Conservation (phyloP, 2,797 vertebrate species). For the Gallirallus australis region DNA sequence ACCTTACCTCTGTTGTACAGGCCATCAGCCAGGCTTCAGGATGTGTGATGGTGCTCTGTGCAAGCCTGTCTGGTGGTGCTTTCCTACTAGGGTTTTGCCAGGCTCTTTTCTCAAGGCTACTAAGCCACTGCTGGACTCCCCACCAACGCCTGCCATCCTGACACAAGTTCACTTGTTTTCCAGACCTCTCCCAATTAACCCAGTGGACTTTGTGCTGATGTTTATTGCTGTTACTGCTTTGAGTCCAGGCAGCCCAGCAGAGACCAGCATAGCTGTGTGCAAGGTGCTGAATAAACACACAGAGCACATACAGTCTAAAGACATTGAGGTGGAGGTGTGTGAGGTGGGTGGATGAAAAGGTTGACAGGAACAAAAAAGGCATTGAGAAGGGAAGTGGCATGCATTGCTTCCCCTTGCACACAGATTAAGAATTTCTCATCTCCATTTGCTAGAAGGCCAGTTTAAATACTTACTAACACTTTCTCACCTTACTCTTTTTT, state of each 20-base stretch:
- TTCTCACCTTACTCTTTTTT: background rate
- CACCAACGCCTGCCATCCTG: background rate
- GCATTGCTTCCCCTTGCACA: background rate
- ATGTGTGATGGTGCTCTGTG: background rate
- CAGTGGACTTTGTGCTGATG: background rate
- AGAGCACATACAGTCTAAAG: background rate
- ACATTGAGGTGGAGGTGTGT: accelerated
- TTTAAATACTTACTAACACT: background rate
- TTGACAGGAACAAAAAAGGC: background rate
- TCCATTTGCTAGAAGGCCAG: background rate
- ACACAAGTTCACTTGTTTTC: background rate
- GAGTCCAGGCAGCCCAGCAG: background rate
- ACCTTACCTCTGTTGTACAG: background rate
- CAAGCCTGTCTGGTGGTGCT: conserved; percentile 1
- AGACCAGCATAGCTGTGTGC: background rate
- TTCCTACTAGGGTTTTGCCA: background rate
- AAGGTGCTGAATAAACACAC: background rate
- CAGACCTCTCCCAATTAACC: background rate
- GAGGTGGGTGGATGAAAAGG: background rate
- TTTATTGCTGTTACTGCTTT: background rate
- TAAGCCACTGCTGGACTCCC: background rate
- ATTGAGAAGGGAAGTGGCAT: background rate
- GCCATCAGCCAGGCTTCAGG: background rate
- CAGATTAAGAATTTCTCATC: background rate
- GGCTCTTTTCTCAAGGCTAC: background rate